These are phyloP conservation scores for Centropristis striata DNA, from an alignment of 2,113 vertebrate genomes.

Conservation along the genomic window DNA sequence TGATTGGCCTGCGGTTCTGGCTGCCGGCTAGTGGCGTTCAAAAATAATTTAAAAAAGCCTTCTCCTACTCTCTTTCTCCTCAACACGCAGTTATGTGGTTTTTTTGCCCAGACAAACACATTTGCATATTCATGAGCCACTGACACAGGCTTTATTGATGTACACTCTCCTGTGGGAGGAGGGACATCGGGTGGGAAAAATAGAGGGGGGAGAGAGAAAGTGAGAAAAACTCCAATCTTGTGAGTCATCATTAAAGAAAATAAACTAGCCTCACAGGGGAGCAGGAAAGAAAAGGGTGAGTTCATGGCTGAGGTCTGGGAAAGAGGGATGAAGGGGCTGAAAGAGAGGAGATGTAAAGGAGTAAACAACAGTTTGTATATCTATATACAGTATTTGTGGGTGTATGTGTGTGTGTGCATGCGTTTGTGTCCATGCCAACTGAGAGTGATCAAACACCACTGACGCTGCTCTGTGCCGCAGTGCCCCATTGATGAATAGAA, in stretches of 20 bases:
- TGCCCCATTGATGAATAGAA: slow-evolving; percentile 72
- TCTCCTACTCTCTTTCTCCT: slow-evolving; percentile 34
- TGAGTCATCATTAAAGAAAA: slow-evolving; percentile 76
- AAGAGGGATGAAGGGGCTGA: neutral
- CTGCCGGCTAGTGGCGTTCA: slow-evolving; percentile 17
- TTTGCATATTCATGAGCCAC: slow-evolving; percentile 81
- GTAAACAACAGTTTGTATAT: slow-evolving; percentile 58
- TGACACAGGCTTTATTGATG: slow-evolving; percentile 76
- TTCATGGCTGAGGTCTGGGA: slow-evolving; percentile 36
- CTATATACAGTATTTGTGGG: slow-evolving; percentile 9
- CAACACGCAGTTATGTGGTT: slow-evolving; percentile 41
- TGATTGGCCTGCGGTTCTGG: slow-evolving; percentile 51
- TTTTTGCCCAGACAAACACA: slow-evolving; percentile 64
- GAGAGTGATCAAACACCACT: slow-evolving; percentile 66
- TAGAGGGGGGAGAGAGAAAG: slow-evolving; percentile 2
- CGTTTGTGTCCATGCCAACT: slow-evolving; percentile 51
- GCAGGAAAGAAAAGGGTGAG: slow-evolving; percentile 20
- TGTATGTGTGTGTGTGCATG: slow-evolving; percentile 16
- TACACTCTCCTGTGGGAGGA: slow-evolving; percentile 61
- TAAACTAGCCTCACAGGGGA: slow-evolving; percentile 41
- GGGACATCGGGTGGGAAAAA: slow-evolving; percentile 51
- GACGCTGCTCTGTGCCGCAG: slow-evolving; percentile 66
- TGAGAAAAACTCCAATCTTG: slow-evolving; percentile 59
- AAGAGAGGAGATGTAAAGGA: slow-evolving; percentile 33
- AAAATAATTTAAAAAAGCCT: neutral